These are phyloP conservation scores for Fissipunctia ypsillon DNA, from an alignment of 2,888 invertebrate genomes.

Conservation along the genomic window DNA sequence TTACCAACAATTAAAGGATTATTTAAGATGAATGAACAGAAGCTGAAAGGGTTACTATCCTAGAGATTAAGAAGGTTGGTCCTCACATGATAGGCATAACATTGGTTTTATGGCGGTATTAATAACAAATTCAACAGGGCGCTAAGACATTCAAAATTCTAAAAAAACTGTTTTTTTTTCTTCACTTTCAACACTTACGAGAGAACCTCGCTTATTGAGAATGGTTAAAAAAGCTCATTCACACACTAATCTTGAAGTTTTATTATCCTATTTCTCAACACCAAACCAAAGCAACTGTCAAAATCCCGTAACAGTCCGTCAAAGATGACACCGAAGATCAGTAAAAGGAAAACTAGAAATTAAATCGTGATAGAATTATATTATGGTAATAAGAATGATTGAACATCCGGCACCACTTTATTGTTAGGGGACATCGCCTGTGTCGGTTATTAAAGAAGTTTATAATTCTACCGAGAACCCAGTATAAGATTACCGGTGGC, in stretches of 20 bases:
- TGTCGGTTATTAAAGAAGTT: slow-evolving; percentile 75
- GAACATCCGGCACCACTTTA: slow-evolving; percentile 80
- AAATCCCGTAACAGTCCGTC: slow-evolving; percentile 33
- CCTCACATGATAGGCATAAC: no score
- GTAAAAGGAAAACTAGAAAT: slow-evolving; percentile 59
- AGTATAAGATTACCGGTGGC: slow-evolving; percentile 7
- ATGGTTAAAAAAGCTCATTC: no score
- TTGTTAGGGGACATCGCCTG: slow-evolving; percentile 75
- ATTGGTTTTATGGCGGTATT: no score
- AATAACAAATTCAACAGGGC: no score
- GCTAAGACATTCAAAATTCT: no score
- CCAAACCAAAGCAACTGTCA: not conserved
- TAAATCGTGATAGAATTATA: slow-evolving; percentile 73
- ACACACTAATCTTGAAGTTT: not conserved
- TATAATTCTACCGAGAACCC: slow-evolving; percentile 67
- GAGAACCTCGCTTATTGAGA: no score
- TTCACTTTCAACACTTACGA: no score
- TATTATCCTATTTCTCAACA: slow-evolving; percentile 3
- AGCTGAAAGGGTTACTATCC: slow-evolving; percentile 15
- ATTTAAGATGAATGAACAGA: slow-evolving; percentile 46
- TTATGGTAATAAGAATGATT: slow-evolving; percentile 81
- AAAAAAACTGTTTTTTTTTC: no score
- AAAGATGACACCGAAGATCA: slow-evolving; percentile 25
- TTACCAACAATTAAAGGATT: slow-evolving; percentile 46
- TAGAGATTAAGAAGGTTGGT: not conserved